Percentiles rank a stretch among this genome's conserved stretches.
Conservation (phyloP, 2,113 vertebrate species). For the Anolis carolinensis region DNA sequence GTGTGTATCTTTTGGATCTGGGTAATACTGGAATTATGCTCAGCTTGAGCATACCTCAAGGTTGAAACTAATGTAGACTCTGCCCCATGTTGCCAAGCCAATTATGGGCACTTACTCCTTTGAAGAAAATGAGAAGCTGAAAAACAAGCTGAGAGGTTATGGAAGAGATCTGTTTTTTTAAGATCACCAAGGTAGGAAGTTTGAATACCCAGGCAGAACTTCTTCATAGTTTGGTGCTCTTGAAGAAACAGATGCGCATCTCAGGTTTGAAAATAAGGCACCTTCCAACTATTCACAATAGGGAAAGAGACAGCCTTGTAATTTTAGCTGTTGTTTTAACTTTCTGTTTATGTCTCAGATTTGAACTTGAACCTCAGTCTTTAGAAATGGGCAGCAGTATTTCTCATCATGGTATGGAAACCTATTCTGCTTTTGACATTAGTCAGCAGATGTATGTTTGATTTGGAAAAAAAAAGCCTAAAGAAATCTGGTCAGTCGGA, state of each 20-base stretch:
- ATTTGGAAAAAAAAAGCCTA: background rate
- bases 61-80: background rate
- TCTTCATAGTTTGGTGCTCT: background rate
- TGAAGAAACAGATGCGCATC: background rate
- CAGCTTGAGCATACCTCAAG: background rate
- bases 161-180: background rate
- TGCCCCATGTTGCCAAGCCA: background rate
- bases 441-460: background rate
- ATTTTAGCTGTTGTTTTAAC: background rate
- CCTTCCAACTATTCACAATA: conserved; percentile 5
- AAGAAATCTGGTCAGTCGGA: background rate
- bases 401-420: background rate
- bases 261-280: background rate
- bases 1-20: background rate
- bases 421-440: background rate
- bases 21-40: background rate
- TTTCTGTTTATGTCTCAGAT: background rate
- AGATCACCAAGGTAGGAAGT: background rate
- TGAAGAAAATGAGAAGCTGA: background rate
- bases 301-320: background rate
- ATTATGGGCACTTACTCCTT: background rate
- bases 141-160: background rate
- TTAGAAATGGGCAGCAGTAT: background rate
- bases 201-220: background rate
- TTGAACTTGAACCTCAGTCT: background rate